Base-by-base conservation (phyloP, 2,888 invertebrate genomes). In the Stomorhina lunata region DNA sequence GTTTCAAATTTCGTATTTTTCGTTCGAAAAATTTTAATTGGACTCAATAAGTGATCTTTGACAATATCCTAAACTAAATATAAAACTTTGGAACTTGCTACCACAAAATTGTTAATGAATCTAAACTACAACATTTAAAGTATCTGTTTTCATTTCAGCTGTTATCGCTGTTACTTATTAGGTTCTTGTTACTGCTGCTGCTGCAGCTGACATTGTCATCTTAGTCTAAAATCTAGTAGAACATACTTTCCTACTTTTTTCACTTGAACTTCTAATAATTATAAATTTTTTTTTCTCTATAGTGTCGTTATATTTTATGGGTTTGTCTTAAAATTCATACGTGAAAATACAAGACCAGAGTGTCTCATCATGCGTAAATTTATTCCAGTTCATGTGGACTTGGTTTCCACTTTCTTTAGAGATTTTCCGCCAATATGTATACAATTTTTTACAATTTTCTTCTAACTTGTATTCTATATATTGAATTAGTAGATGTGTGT, bases 261-360 rank as follows among this genome's bases (percentile, higher is more conserved):
- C 25, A 57, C 29, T 40, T 61, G 6, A 40, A 53, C 20, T 29
- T 65, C n/a, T 17, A 43, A 25, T 66, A 53, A 29, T 43, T 17
- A 53, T 27, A 72, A 40, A 2, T 22, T 9, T 53, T 78, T 69
- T 63, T 76, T 29, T 55, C 45, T 53, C 15, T 50, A 50, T 68
- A 27, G 55, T 72, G 66, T 59, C 43, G 72, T 77, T 81, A 77
- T 72, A 55, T 77, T 81, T 81, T 81, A 77, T 77, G 76, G 66
- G 27, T 63, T 68, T 72, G 55, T 69, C 55, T 55, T 63, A 45
- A 50, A 50, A 40, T 68, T 43, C n/a, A n/a, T n/a, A n/a, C n/a
- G n/a, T n/a, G n/a, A n/a, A n/a, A n/a, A n/a, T n/a, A n/a, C n/a
- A n/a, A 40, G 57, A 45, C 50, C 20, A 25, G 27, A 27, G 40